Evolutionary conservation across 92 coral and sea anemone species (phyloP).

Genomic region (Isaurus tuberculatus): DNA sequence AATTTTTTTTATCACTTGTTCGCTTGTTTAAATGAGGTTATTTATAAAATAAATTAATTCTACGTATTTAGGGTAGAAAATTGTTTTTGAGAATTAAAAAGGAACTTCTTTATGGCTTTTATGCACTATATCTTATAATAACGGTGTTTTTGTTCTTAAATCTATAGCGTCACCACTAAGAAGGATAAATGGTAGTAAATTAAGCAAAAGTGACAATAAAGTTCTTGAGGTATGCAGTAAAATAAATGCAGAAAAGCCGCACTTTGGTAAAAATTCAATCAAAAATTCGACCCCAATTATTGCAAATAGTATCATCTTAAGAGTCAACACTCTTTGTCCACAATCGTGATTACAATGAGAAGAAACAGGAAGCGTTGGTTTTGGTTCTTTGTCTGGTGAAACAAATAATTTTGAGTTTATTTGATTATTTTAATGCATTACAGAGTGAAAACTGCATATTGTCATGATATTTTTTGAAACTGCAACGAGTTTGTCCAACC

Average conservation of each 20-base stretch:
- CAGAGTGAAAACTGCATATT: not conserved
- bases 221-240: too few relatives aligned
- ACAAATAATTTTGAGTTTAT: slow-evolving; percentile 12
- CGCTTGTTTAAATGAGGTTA: too few relatives aligned
- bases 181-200: too few relatives aligned
- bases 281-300: not conserved
- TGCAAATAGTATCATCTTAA: not conserved
- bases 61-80: too few relatives aligned
- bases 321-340: not conserved
- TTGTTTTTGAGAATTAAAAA: too few relatives aligned
- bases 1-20: too few relatives aligned
- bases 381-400: not conserved
- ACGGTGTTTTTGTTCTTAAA: too few relatives aligned
- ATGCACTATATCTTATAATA: too few relatives aligned
- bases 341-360: slow-evolving; percentile 19
- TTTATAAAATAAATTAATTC: too few relatives aligned
- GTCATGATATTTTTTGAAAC: not conserved
- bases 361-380: slow-evolving; percentile 1
- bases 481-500: not conserved
- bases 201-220: too few relatives aligned
- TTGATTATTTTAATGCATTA: not conserved
- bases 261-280: not conserved
- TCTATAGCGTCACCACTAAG: too few relatives aligned
- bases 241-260: not conserved
- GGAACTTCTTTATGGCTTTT: too few relatives aligned